Evolutionary conservation across 1,140 invertebrate species (phyloP), one percentile per base, ranked within the genome.

Genomic region (Drepana arcuata): DNA sequence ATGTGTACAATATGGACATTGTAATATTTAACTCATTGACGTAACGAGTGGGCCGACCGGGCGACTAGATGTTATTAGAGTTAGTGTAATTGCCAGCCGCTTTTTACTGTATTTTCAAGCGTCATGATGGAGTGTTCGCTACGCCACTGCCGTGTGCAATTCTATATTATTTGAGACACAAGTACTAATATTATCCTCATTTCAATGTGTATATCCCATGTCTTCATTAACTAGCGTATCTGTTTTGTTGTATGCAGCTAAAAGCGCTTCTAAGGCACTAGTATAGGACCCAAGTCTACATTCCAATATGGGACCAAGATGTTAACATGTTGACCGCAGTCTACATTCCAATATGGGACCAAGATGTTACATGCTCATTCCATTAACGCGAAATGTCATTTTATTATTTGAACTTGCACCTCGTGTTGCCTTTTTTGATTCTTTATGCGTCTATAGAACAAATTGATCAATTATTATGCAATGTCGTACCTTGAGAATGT

Each of bases 61-160:
- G 66, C 58, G 55, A 43, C 34, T 66, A 72, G 60, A 66, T 70
- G 64, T 77, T 72, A 65, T 41, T 72, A 75, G 61, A 52, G 61
- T 48, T 74, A 71, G 69, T 66, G 57, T 74, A 74, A 78, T 79
- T 77, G 77, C 74, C 77, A 81, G 72, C 74, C 65, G 77, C 73
- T 79, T 79, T 61, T 69, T 58, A 64, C 9, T 2, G 58, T 58
- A 58, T 46, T 69, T 55, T 72, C n/a, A n/a, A 73, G 64, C 50
- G 56, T 72, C 58, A 62, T 61, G 59, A 60, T 60, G 56, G 70
- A 68, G 71, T 70, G 66, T 75, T 74, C 60, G 70, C 66, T 78
- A 70, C 62, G 65, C 67, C 57, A 81, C 74, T 81, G 77, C 77
- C 77, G 75, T 63, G 74, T 79, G 73, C 72, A 78, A 77, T 77